Conservation (phyloP, 1,140 invertebrate genomes). For the Neomicropteryx cornuta region DNA sequence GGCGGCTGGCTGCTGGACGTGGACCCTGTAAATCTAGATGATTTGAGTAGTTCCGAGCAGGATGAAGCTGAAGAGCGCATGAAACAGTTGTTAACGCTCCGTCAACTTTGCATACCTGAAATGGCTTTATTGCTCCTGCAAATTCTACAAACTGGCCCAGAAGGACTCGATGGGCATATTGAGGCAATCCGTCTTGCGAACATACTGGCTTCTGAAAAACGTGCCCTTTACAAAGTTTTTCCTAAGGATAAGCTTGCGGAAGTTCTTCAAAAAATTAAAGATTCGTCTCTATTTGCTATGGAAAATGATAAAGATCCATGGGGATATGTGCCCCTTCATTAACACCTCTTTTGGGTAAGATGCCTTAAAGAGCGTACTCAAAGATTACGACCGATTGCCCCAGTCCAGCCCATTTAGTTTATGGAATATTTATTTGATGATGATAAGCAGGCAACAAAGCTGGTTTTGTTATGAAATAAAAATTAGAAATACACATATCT, state of each 20-base stretch:
- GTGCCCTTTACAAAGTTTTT: constrained; percentile 71
- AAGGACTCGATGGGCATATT: constrained; percentile 63
- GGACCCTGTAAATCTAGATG: constrained; percentile 31
- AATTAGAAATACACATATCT: too few relatives aligned
- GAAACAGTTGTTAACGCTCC: constrained; percentile 60
- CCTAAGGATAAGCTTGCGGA: constrained; percentile 63
- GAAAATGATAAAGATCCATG: constrained; percentile 67
- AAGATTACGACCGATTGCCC: too few relatives aligned
- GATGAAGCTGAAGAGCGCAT: constrained; percentile 38
- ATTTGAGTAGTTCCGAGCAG: constrained; percentile 28
- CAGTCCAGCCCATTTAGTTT: too few relatives aligned
- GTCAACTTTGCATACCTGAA: constrained; percentile 76
- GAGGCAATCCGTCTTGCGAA: constrained; percentile 73
- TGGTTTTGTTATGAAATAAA: too few relatives aligned
- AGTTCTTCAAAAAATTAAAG: constrained; percentile 64
- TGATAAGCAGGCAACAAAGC: too few relatives aligned
- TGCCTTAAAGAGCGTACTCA: too few relatives aligned
- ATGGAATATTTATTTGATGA: too few relatives aligned
- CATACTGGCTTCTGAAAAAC: constrained; percentile 63
- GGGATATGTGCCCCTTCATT: too few relatives aligned
- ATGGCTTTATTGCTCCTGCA: constrained; percentile 67
- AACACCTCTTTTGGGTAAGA: too few relatives aligned
- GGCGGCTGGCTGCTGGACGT: constrained; percentile 82
- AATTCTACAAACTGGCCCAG: constrained; percentile 65
- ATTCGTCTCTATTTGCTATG: constrained; percentile 57